Evolutionary conservation across 2,797 vertebrate genomes (phyloP).

Genomic region (Sebastes dallii): DNA sequence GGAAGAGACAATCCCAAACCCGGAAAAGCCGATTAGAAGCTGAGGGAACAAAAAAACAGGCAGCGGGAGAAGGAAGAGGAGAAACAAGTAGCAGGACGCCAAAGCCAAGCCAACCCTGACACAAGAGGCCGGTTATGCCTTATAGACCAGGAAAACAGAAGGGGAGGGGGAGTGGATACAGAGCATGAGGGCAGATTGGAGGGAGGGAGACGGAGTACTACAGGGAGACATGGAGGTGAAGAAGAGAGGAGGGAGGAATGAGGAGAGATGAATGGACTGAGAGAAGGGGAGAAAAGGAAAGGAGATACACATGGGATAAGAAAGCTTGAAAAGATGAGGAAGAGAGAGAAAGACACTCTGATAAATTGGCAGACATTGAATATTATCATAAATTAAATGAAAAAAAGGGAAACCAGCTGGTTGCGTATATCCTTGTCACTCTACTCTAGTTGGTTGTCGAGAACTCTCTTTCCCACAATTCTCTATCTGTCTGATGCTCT

Average conservation of each 20-base stretch:
- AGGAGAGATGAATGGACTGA: constrained; percentile 20
- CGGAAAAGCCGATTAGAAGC: constrained; percentile 78
- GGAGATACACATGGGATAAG: neutral
- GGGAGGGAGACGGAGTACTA: constrained; percentile 24
- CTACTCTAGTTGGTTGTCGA: neutral
- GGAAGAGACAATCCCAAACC: constrained; percentile 73
- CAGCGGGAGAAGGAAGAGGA: constrained; percentile 49
- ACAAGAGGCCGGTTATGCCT: constrained; percentile 62
- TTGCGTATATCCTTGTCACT: constrained; percentile 12
- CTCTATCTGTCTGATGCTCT: neutral
- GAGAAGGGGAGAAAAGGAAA: neutral
- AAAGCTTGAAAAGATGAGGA: neutral
- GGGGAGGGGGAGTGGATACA: constrained; percentile 8
- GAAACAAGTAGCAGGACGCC: constrained; percentile 58
- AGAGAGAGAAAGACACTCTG: neutral
- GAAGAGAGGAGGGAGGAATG: neutral
- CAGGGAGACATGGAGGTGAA: constrained; percentile 23
- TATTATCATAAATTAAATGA: constrained; percentile 26
- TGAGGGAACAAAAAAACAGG: constrained; percentile 70
- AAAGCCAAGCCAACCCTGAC: constrained; percentile 68
- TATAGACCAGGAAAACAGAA: constrained; percentile 51
- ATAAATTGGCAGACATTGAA: constrained; percentile 16
- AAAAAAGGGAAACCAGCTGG: constrained; percentile 2
- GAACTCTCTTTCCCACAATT: neutral
- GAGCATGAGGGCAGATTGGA: constrained; percentile 24